phyloP scores from a whole-genome alignment of 2,797 vertebrate genomes.

The Manis pentadactyla region DNA sequence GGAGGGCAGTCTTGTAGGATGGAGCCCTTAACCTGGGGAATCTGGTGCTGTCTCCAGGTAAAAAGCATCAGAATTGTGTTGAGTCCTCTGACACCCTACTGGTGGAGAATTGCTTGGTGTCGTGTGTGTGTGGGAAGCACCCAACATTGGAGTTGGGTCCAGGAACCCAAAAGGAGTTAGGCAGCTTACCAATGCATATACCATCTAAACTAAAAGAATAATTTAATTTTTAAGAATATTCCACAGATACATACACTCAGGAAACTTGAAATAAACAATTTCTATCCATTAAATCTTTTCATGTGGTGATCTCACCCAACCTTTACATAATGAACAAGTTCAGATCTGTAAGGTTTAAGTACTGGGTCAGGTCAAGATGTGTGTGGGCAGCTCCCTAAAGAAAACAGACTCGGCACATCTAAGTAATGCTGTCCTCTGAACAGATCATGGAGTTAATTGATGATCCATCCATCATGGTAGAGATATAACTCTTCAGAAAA shows the following conservation, averaged over 20 bases:
- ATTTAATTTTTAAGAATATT: neutral
- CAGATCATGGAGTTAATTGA: neutral
- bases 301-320: neutral
- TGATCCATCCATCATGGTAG: neutral
- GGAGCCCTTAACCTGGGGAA: too few species aligned
- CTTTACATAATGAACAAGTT: neutral
- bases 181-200: too few species aligned
- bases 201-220: neutral
- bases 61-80: too few species aligned
- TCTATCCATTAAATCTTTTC: constrained; percentile 23
- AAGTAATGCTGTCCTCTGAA: neutral
- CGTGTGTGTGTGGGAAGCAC: too few species aligned
- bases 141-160: too few species aligned
- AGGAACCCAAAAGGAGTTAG: too few species aligned
- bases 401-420: neutral
- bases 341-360: neutral
- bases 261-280: constrained; percentile 13
- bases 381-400: neutral
- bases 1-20: too few species aligned
- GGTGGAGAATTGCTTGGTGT: too few species aligned
- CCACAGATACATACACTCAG: neutral
- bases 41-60: too few species aligned
- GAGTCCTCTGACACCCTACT: too few species aligned
- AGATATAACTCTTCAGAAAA: neutral
- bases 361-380: neutral